Base-by-base conservation (phyloP, 2,113 vertebrate species). In the Spilogale gracilis region DNA sequence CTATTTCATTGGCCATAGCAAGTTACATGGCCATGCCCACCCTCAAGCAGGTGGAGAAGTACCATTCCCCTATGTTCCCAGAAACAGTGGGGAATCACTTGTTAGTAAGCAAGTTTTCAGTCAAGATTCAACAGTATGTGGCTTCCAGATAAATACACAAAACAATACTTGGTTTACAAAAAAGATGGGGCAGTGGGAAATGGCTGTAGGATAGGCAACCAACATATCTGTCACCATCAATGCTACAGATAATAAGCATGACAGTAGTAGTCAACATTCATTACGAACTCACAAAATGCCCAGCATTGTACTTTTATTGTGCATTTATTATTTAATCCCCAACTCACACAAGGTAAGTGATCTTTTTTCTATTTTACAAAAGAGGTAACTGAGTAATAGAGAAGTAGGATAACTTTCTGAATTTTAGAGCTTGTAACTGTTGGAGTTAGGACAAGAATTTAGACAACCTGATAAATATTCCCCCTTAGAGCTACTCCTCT, bases 371-470 rank as follows among this genome's bases (percentile, higher is more conserved):
- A 5, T 73, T 74, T 84, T 76, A 84, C 32, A 89, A 58, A 69
- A 89, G 86, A 87, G 11, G 89, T 93, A 78, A 43, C 21, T 54
- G 56, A 96, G 94, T 14, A 94, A 45, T 5, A 30, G 38, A 92
- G 52, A 56, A 48, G 50, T 58, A 81, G 80, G 80, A 80, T 43
- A 48, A 1, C 9, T 79, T 48, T 73, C 65, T 65, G 54, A 58
- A 17, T 25, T 43, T 96, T 50, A 61, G 21, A 56, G 18, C 58
- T 38, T 30, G 21, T 27, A 94, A 90, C 48, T 76, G 20, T 61
- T 79, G 56, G 32, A 60, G 6, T 38, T 76, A 56, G 5, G 9
- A 43, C 3, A 73, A 69, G 11, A 94, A 94, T 13, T 32, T 43
- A 48, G 45, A 56, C 69, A 69, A 63, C 43, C 43, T 76, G 12